These are phyloP conservation scores for Magallana angulata DNA, from an alignment of 1,140 invertebrate genomes.

Conservation along the genomic window DNA sequence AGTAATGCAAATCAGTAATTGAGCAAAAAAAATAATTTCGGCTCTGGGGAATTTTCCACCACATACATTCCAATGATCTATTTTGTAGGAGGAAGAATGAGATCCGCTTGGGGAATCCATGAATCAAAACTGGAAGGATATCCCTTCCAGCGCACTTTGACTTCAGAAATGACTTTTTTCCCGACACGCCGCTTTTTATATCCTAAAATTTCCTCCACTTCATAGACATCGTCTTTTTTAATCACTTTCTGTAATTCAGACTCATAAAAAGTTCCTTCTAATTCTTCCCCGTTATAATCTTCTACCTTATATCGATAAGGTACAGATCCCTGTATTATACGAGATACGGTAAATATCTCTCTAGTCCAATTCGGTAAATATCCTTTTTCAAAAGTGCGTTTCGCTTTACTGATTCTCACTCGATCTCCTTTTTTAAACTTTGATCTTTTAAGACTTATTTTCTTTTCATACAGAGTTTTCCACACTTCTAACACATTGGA, in stretches of 20 bases:
- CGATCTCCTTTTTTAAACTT: slow-evolving; percentile 33
- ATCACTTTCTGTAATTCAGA: slow-evolving; percentile 36
- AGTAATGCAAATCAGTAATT: background rate
- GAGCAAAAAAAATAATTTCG: background rate
- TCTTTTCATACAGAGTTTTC: slow-evolving; percentile 16
- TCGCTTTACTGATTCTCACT: slow-evolving; percentile 45
- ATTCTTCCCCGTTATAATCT: slow-evolving; percentile 22
- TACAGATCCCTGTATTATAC: background rate
- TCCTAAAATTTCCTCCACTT: background rate
- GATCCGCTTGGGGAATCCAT: background rate
- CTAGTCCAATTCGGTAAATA: slow-evolving; percentile 50
- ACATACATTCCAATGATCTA: background rate
- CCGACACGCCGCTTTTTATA: background rate
- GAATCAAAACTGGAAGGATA: slow-evolving; percentile 14
- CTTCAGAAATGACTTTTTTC: background rate
- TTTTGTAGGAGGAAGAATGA: background rate
- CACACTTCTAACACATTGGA: slow-evolving; percentile 19
- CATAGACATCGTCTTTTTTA: slow-evolving; percentile 5
- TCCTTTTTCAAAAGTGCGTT: slow-evolving; percentile 51
- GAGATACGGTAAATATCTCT: background rate
- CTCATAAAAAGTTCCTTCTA: slow-evolving; percentile 44
- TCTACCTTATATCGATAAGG: background rate
- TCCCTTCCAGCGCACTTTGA: background rate
- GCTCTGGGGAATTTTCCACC: background rate
- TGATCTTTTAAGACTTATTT: background rate